These are phyloP conservation scores for Pseudoatta argentina DNA, from an alignment of 1,140 invertebrate species.

Conservation along the genomic window DNA sequence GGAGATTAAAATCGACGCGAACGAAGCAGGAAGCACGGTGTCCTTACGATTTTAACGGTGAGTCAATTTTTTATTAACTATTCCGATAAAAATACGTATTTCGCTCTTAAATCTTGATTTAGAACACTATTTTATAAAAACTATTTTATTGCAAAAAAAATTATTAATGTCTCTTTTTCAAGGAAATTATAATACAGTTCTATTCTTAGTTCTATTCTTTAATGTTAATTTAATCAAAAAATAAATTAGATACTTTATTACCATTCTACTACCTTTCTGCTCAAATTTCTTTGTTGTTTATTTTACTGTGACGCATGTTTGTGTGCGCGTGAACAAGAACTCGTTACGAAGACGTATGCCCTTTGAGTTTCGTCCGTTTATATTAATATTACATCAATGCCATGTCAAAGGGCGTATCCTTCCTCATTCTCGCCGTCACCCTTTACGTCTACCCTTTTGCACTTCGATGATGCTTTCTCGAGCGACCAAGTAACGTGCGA, in stretches of 20 bases:
- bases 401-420: conserved; percentile 74
- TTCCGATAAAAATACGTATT: neutral
- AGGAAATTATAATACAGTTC: neutral
- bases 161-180: neutral
- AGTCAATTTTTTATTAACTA: neutral
- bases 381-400: conserved; percentile 81
- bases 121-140: neutral
- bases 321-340: conserved; percentile 74
- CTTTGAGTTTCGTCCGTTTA: conserved; percentile 79
- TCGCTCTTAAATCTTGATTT: neutral
- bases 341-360: conserved; percentile 73
- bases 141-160: neutral
- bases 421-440: conserved; percentile 27
- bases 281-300: conserved; percentile 60
- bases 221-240: neutral
- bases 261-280: neutral
- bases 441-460: conserved; percentile 56
- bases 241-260: neutral
- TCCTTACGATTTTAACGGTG: neutral
- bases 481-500: conserved; percentile 53
- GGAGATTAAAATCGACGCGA: neutral
- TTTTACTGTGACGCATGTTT: conserved; percentile 49
- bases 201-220: neutral
- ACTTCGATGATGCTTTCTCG: conserved; percentile 58
- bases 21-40: neutral